Base-by-base conservation (phyloP, 2,113 vertebrate genomes). In the Mirza zaza region DNA sequence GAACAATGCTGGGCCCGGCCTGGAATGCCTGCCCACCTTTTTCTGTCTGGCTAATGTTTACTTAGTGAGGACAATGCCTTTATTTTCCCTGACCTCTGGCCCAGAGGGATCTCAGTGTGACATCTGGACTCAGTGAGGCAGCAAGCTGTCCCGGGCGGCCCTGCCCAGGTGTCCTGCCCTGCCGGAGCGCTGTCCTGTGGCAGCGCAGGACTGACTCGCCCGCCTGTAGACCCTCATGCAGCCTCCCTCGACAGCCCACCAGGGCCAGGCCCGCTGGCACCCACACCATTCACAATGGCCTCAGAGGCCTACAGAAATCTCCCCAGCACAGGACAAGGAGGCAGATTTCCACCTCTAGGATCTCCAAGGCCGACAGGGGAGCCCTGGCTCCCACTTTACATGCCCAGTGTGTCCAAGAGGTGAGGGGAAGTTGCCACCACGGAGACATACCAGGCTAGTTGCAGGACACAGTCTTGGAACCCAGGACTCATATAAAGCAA, bases 361-460 rank as follows among this genome's bases (percentile, higher is more conserved):
- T 3, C 48, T 50, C 59, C 32, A 27, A 70, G 67, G 25, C 25
- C 36, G 12, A 55, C 11, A 55, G 23, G 5, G 11, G 32, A 65
- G 5, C 45, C n/a, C 68, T 8, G 6, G 48, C 15, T 63, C 29
- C 32, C 48, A 45, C 5, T 71, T 42, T 63, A 23, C 6, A n/a
- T 14, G 17, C 7, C 12, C 14, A 1, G 8, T 36, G 2, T 25
- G 45, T 59, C 29, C 4, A 4, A 39, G 21, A 23, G 11, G 0
- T 1, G 36, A 73, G 36, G 6, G 20, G 15, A 87, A 2, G 5
- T 34, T 61, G 8, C 29, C 0, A 8, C 9, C 32, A 36, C 61
- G 6, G 5, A 32, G 65, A 70, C 29, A 5, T 12, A 4, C 52
- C 32, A 20, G 6, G 18, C 27, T 52, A 32, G n/a, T 50, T 48